Conservation (phyloP, 2,888 invertebrate species). For the Acronicta alni region DNA sequence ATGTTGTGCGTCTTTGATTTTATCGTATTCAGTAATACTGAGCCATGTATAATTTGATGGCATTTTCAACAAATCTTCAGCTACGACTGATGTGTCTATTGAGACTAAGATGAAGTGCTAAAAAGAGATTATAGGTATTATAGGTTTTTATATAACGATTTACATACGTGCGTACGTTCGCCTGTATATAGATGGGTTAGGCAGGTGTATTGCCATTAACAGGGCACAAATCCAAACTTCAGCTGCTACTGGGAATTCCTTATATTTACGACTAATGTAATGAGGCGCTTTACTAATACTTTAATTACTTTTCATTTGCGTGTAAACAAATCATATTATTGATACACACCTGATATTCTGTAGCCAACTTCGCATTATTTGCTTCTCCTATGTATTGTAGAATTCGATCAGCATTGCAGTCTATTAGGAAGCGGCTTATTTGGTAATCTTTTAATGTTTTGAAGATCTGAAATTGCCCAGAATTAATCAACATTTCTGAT, state of each 20-base stretch:
- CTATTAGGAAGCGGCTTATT: conserved; percentile 76
- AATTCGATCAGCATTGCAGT: conserved; percentile 78
- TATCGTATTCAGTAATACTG: conserved; percentile 76
- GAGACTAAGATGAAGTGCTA: conserved; percentile 81
- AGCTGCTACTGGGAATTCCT: too few species aligned
- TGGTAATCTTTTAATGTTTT: conserved; percentile 72
- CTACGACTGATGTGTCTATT: conserved; percentile 76
- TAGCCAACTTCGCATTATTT: conserved; percentile 69
- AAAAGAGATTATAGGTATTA: conserved; percentile 38
- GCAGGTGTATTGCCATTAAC: too few species aligned
- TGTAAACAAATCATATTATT: too few species aligned
- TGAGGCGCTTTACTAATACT: too few species aligned
- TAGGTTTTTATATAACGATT: too few species aligned
- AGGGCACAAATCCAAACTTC: too few species aligned
- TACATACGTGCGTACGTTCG: too few species aligned
- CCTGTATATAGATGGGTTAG: too few species aligned
- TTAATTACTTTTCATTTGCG: too few species aligned
- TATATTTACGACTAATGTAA: too few species aligned
- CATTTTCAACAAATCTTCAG: conserved; percentile 67
- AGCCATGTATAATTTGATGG: conserved; percentile 81
- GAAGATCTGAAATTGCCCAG: conserved; percentile 70
- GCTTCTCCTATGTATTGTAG: conserved; percentile 76
- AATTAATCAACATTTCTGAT: not conserved
- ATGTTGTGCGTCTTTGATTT: conserved; percentile 71
- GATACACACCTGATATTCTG: conserved; percentile 77